Evolutionary conservation across 1,140 invertebrate species (phyloP), one percentile per base, ranked within the genome.

Genomic region (Leptopilina clavipes): DNA sequence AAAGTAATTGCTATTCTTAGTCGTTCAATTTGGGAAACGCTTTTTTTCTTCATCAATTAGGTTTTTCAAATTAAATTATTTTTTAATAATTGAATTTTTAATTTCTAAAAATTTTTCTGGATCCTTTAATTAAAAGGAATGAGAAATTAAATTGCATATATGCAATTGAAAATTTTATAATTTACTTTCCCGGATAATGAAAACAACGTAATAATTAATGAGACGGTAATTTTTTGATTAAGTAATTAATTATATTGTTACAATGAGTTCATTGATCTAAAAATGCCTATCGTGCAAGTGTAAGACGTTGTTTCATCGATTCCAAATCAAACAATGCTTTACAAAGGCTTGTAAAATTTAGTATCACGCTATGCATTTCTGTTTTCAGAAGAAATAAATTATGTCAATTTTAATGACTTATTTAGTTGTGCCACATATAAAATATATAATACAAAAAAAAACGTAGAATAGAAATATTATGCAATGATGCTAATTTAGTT

Each of bases 271-370:
- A 65, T 65, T 65, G 59, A 31, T 65, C 59, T 65, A 31, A 52
- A 52, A 52, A 65, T 22, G 11, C 19, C 59, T 65, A 14, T 65
- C 59, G 59, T 65, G 59, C 59, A 65, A 31, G 14, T 52, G 14
- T n/a, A 52, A 52, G 48, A 52, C 48, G 48, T 52, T 52, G 48
- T 52, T 52, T 17, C 25, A 31, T 65, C 59, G 59, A 37, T 65
- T 65, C 22, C 19, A 65, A 31, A 31, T 14, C 59, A 65, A 65
- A 65, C 59, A 65, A n/a, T 65, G 59, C 25, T 31, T 31, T 40
- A 31, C 59, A 65, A 65, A 31, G 59, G 22, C 22, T 75, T 52
- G 74, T 70, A 75, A 75, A 75, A 19, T 31, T 75, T 45, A 37
- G 14, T 37, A 25, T 52, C 74, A 75, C 74, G 74, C 31, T 40